These are phyloP conservation scores for Sweltsa coloradensis DNA, from an alignment of 1,140 invertebrate genomes.

Conservation along the genomic window DNA sequence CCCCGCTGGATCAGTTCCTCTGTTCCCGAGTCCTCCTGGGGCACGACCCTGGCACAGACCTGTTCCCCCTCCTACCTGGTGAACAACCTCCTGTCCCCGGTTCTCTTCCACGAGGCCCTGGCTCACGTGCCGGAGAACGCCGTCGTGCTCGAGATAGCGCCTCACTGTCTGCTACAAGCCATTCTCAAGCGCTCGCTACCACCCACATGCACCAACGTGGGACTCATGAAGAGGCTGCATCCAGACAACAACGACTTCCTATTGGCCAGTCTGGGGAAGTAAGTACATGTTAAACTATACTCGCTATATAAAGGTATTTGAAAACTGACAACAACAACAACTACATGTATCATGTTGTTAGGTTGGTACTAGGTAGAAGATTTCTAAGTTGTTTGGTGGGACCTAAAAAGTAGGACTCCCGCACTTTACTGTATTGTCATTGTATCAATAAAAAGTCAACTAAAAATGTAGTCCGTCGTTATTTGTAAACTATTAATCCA, in stretches of 20 bases:
- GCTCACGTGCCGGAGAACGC: conserved; percentile 76
- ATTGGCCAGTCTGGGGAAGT: conserved; percentile 61
- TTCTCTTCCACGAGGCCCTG: conserved; percentile 72
- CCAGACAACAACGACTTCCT: conserved; percentile 58
- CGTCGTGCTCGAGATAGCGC: conserved; percentile 83
- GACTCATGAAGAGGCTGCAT: conserved; percentile 47
- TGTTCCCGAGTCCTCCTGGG: conserved; percentile 75
- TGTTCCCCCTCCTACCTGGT: conserved; percentile 90
- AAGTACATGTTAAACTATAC: too few relatives aligned
- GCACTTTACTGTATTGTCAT: too few relatives aligned
- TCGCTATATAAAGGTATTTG: too few relatives aligned
- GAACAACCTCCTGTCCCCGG: conserved; percentile 85
- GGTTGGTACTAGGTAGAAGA: too few relatives aligned
- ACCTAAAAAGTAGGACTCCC: too few relatives aligned
- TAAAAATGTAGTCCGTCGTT: too few relatives aligned
- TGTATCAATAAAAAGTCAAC: too few relatives aligned
- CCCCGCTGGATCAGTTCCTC: conserved; percentile 84
- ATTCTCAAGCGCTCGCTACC: conserved; percentile 68
- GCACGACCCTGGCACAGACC: conserved; percentile 55
- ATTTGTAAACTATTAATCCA: too few relatives aligned
- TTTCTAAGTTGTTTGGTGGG: too few relatives aligned
- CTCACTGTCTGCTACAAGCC: conserved; percentile 80
- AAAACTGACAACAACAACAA: too few relatives aligned
- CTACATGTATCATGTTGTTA: too few relatives aligned
- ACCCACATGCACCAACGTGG: conserved; percentile 35